A percentile compares a stretch with the other conserved stretches of the same genome.
phyloP scores from a whole-genome alignment of 2,888 invertebrate species.

The Stenoptilia bipunctidactyla region DNA sequence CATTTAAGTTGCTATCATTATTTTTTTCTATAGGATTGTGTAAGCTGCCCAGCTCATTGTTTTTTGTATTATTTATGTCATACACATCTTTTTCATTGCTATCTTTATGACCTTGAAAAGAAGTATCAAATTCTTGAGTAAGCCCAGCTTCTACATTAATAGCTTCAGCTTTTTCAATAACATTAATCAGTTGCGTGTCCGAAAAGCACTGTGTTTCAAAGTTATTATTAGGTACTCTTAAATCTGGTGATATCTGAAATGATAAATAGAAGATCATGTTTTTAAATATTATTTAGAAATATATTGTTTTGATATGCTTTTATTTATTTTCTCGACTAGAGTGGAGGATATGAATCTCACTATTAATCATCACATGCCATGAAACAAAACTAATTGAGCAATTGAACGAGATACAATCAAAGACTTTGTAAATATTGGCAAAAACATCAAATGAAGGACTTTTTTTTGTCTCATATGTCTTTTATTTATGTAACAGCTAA shows the following conservation, averaged over 20 bases:
- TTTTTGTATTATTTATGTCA: background rate
- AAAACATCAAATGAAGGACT: too few relatives aligned
- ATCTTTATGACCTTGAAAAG: slow-evolving; percentile 17
- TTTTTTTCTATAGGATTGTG: background rate
- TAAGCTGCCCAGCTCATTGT: background rate
- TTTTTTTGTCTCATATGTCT: too few relatives aligned
- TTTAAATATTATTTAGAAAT: too few relatives aligned
- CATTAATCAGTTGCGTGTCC: slow-evolving; percentile 44
- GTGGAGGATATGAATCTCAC: too few relatives aligned
- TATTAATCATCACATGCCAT: too few relatives aligned
- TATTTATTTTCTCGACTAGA: too few relatives aligned
- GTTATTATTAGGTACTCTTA: slow-evolving; percentile 16
- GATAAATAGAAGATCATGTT: slow-evolving; percentile 19
- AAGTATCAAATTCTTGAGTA: slow-evolving; percentile 39
- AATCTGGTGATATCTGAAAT: slow-evolving; percentile 11
- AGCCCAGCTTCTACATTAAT: slow-evolving; percentile 25
- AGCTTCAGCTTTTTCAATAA: slow-evolving; percentile 43
- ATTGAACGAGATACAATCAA: too few relatives aligned
- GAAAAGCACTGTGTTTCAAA: slow-evolving; percentile 49
- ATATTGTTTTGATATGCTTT: too few relatives aligned
- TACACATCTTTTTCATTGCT: background rate
- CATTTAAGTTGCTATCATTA: slow-evolving; percentile 6
- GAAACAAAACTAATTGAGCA: too few relatives aligned
- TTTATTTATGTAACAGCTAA: too few relatives aligned
- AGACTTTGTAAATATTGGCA: too few relatives aligned